phyloP scores from a whole-genome alignment of 2,797 vertebrate genomes.

The Myotis myotis region DNA sequence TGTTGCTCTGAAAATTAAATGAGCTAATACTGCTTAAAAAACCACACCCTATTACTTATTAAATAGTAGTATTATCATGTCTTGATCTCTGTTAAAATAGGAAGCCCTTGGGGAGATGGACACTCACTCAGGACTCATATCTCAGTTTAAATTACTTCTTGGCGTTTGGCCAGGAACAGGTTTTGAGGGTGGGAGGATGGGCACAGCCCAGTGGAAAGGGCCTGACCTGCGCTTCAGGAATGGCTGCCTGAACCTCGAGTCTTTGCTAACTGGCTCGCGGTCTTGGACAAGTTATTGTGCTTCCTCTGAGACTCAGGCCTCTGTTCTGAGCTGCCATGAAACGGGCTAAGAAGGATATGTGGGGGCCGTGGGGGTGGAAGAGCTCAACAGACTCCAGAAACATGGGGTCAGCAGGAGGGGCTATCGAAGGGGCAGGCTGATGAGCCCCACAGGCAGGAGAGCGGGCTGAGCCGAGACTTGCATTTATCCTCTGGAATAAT shows the following conservation, averaged over 20 bases:
- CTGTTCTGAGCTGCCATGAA: neutral
- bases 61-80: neutral
- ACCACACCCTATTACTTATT: neutral
- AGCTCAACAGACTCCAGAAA: neutral
- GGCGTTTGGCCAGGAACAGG: neutral
- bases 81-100: conserved; percentile 46
- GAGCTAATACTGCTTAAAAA: neutral
- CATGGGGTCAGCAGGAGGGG: neutral
- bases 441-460: neutral
- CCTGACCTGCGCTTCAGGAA: neutral
- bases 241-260: neutral
- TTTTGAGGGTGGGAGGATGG: neutral
- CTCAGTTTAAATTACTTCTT: neutral
- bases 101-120: neutral
- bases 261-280: neutral
- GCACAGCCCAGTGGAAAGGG: neutral
- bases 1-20: conserved; percentile 31
- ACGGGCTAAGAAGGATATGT: neutral
- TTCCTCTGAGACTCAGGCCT: neutral
- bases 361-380: neutral
- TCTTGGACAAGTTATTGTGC: neutral
- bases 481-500: neutral
- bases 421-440: neutral
- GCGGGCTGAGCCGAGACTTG: neutral
- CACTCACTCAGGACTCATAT: neutral